phyloP scores from a whole-genome alignment of 2,113 vertebrate genomes.

The Oenanthe melanoleuca region DNA sequence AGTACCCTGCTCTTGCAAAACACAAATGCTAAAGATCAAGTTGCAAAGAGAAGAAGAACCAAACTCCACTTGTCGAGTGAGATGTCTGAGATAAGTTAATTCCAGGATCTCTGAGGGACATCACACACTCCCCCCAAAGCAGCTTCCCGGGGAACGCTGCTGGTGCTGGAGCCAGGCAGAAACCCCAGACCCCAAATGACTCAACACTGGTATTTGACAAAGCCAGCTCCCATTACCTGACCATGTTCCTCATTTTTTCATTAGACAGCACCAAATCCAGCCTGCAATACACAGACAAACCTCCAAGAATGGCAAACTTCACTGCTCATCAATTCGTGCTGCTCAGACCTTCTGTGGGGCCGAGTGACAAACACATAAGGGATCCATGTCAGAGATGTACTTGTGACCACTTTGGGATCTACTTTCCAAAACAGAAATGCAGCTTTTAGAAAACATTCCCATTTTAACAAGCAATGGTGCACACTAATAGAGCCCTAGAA shows the following conservation, averaged over 20 bases:
- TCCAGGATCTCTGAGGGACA: background rate
- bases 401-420: background rate
- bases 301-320: background rate
- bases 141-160: background rate
- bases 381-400: rapidly evolving
- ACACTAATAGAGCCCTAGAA: background rate
- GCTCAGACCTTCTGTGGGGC: background rate
- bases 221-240: background rate
- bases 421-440: background rate
- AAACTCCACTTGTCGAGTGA: background rate
- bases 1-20: background rate
- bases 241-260: background rate
- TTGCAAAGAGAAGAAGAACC: background rate
- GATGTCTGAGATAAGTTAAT: background rate
- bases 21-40: background rate
- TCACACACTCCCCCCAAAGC: rapidly evolving
- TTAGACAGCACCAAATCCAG: background rate
- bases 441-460: background rate
- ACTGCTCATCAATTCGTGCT: rapidly evolving
- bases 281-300: background rate
- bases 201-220: rapidly evolving
- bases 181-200: rapidly evolving
- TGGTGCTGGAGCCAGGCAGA: rapidly evolving
- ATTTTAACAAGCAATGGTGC: background rate
- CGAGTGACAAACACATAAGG: rapidly evolving